Conservation (phyloP, 2,888 invertebrate species). For the Drosophila nr. perissopoda region DNA sequence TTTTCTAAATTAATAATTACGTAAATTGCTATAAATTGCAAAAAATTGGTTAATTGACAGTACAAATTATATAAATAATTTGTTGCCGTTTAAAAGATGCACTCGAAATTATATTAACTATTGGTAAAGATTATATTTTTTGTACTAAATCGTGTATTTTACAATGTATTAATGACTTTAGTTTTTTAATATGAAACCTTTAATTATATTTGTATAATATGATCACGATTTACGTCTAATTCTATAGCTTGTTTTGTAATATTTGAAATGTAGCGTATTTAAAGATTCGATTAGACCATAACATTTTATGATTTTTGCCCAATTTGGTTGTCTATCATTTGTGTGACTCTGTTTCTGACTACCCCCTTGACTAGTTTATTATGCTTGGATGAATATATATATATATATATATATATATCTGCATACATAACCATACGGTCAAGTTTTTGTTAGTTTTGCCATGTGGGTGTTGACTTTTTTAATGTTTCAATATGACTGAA, state of each 20-base stretch:
- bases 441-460: constrained; percentile 62
- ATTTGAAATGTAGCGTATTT: constrained; percentile 38
- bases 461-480: constrained; percentile 81
- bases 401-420: constrained; percentile 8
- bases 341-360: constrained; percentile 31
- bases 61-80: neutral
- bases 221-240: neutral
- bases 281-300: constrained; percentile 25
- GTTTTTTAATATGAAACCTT: neutral
- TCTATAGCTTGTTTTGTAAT: too few relatives aligned
- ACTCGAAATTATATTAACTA: neutral
- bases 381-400: constrained; percentile 35
- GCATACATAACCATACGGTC: constrained; percentile 60
- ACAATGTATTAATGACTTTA: neutral
- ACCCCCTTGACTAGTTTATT: constrained; percentile 65
- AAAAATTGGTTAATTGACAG: neutral
- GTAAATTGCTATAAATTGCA: neutral
- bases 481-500: constrained; percentile 82
- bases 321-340: constrained; percentile 40
- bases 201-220: neutral
- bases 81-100: neutral
- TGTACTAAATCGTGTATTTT: neutral
- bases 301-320: constrained; percentile 25
- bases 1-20: too few relatives aligned
- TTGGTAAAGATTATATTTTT: neutral